Conservation (phyloP, 2,113 vertebrate genomes). For the Scalopus aquaticus region DNA sequence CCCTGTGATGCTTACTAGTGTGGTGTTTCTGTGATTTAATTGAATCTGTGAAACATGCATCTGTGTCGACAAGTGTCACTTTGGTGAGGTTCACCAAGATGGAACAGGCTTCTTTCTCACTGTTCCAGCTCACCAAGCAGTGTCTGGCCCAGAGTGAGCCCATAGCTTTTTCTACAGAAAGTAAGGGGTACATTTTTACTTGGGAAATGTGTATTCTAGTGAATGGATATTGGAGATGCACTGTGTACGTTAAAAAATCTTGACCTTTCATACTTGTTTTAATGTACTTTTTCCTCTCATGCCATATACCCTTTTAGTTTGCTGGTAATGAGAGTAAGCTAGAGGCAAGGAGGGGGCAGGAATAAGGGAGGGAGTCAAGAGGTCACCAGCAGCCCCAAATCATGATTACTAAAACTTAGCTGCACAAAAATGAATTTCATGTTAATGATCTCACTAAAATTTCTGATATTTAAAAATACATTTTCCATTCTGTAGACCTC, state of each 20-base stretch:
- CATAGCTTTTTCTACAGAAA: neutral
- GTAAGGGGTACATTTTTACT: neutral
- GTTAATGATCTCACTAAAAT: neutral
- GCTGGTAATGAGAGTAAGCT: neutral
- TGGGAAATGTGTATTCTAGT: neutral
- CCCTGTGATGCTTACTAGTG: neutral
- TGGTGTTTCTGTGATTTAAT: neutral
- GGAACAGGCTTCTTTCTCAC: neutral
- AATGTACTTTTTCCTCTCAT: neutral
- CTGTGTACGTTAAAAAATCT: neutral
- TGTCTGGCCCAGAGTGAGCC: neutral
- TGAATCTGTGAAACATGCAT: neutral
- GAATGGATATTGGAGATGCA: neutral
- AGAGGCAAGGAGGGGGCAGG: neutral
- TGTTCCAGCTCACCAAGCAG: neutral
- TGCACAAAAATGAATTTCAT: neutral
- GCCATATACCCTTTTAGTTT: neutral
- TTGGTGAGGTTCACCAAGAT: neutral
- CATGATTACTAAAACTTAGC: neutral
- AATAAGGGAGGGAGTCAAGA: neutral
- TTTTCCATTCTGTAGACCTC: neutral
- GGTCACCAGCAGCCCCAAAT: neutral
- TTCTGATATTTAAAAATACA: neutral
- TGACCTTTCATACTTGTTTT: neutral
- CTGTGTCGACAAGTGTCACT: neutral